A percentile compares a stretch with the other conserved stretches of the same genome.
phyloP scores from a whole-genome alignment of 2,797 vertebrate species.

The Neosilurus mollespiculum region DNA sequence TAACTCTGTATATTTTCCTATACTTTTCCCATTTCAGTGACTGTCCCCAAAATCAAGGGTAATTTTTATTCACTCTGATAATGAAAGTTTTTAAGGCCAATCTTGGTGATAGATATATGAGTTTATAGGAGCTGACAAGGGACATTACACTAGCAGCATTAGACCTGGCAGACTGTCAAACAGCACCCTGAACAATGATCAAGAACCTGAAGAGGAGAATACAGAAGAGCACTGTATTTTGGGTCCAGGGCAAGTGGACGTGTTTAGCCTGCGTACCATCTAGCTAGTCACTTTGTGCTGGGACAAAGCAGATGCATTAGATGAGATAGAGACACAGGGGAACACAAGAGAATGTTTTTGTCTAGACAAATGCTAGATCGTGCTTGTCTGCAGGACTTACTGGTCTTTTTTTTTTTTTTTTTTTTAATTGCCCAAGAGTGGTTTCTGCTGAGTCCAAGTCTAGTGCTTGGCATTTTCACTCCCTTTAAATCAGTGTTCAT shows the following conservation, averaged over 20 bases:
- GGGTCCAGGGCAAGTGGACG: slow-evolving; percentile 57
- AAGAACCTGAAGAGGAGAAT: slow-evolving; percentile 68
- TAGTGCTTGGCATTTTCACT: not conserved
- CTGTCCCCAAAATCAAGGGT: slow-evolving; percentile 69
- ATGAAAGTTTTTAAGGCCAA: slow-evolving; percentile 73
- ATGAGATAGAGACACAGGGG: slow-evolving; percentile 61
- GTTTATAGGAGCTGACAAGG: slow-evolving; percentile 79
- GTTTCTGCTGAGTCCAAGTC: slow-evolving; percentile 21
- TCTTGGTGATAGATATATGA: slow-evolving; percentile 75
- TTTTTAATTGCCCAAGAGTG: slow-evolving; percentile 22
- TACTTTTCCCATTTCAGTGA: slow-evolving; percentile 24
- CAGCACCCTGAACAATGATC: slow-evolving; percentile 73
- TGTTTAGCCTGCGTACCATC: slow-evolving; percentile 50
- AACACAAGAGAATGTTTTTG: slow-evolving; percentile 59
- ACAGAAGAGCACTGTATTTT: slow-evolving; percentile 57
- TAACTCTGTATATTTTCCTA: not conserved
- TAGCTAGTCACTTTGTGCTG: slow-evolving; percentile 63
- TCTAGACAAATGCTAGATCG: slow-evolving; percentile 51
- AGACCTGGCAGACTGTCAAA: slow-evolving; percentile 82
- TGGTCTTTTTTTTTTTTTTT: slow-evolving; percentile 29
- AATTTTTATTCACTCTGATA: slow-evolving; percentile 79
- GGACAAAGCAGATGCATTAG: slow-evolving; percentile 58
- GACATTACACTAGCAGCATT: slow-evolving; percentile 77
- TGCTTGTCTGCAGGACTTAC: slow-evolving; percentile 47
- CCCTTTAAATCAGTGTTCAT: not conserved